Percentiles rank a stretch among this genome's conserved stretches.
Conservation (phyloP, 2,113 vertebrate genomes). For the Sula dactylatra region DNA sequence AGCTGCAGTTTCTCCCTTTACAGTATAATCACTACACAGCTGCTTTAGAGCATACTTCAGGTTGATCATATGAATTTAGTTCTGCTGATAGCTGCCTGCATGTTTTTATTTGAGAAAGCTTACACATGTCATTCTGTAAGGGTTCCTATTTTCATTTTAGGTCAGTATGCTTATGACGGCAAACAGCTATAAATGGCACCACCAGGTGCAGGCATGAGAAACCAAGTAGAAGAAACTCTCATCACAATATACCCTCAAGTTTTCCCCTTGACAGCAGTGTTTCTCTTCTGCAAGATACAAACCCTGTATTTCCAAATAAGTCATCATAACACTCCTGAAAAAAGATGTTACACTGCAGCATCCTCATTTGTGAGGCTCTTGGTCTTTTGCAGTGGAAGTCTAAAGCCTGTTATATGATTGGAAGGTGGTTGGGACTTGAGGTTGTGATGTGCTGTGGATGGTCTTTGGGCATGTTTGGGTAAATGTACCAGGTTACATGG, state of each 20-base stretch:
- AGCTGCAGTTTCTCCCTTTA: conserved; percentile 11
- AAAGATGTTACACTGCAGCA: neutral
- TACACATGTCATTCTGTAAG: neutral
- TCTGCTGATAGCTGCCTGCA: conserved; percentile 2
- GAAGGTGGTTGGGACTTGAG: neutral
- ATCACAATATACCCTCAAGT: neutral
- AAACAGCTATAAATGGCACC: conserved; percentile 18
- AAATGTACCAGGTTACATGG: neutral
- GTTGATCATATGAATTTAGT: conserved; percentile 21
- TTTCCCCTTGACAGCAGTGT: neutral
- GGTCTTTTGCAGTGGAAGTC: neutral
- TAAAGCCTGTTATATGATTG: neutral
- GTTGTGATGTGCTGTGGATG: neutral
- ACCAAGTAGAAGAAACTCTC: neutral
- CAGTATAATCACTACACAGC: conserved; percentile 14
- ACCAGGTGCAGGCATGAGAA: neutral
- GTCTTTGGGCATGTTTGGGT: neutral
- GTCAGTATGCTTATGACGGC: conserved; percentile 2
- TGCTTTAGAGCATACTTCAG: conserved; percentile 41
- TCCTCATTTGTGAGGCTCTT: neutral
- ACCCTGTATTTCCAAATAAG: neutral
- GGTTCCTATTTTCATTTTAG: conserved; percentile 31
- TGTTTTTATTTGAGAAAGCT: conserved; percentile 24
- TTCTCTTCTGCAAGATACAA: neutral
- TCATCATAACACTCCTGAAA: neutral